These are phyloP conservation scores for Drosophila pseudoobscura DNA, from an alignment of 1,140 invertebrate species.

Conservation along the genomic window DNA sequence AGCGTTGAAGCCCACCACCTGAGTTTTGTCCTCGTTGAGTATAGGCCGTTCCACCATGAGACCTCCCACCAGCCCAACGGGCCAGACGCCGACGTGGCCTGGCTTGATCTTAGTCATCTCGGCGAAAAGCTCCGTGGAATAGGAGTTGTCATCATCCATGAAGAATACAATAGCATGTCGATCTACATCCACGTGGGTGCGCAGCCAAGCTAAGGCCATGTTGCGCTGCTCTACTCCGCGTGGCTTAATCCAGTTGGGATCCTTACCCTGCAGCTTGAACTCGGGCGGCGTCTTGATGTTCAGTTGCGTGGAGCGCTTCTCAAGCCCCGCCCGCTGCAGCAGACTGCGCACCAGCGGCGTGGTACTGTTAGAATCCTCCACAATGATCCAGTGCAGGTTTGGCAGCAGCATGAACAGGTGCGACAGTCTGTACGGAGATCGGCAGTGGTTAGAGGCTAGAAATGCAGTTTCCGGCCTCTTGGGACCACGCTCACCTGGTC, in stretches of 20 bases:
- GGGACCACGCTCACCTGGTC: slow-evolving; percentile 87
- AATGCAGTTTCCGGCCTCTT: slow-evolving; percentile 10
- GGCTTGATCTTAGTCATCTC: slow-evolving; percentile 88
- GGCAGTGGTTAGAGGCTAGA: not conserved
- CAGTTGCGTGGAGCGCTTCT: slow-evolving; percentile 68
- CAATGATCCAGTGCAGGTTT: slow-evolving; percentile 97
- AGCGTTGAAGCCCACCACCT: slow-evolving; percentile 93
- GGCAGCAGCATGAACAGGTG: slow-evolving; percentile 94
- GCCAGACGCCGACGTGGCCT: slow-evolving; percentile 96
- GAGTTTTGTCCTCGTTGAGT: slow-evolving; percentile 86
- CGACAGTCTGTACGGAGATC: slow-evolving; percentile 87
- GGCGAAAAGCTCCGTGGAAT: slow-evolving; percentile 90
- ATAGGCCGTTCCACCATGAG: slow-evolving; percentile 93
- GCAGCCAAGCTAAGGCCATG: slow-evolving; percentile 93
- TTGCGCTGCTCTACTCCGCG: slow-evolving; percentile 98
- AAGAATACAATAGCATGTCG: slow-evolving; percentile 95
- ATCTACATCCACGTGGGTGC: slow-evolving; percentile 86
- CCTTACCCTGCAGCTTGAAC: slow-evolving; percentile 87
- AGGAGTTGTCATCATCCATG: slow-evolving; percentile 97
- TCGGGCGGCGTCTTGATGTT: slow-evolving; percentile 85
- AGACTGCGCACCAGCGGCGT: slow-evolving; percentile 92
- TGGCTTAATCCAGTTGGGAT: slow-evolving; percentile 95
- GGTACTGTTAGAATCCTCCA: slow-evolving; percentile 93
- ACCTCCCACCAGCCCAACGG: slow-evolving; percentile 97
- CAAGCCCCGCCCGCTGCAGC: slow-evolving; percentile 86